A percentile compares a stretch with the other conserved stretches of the same genome.
Evolutionary conservation across 2,797 vertebrate genomes (phyloP).

Genomic region (Hydrolagus colliei): DNA sequence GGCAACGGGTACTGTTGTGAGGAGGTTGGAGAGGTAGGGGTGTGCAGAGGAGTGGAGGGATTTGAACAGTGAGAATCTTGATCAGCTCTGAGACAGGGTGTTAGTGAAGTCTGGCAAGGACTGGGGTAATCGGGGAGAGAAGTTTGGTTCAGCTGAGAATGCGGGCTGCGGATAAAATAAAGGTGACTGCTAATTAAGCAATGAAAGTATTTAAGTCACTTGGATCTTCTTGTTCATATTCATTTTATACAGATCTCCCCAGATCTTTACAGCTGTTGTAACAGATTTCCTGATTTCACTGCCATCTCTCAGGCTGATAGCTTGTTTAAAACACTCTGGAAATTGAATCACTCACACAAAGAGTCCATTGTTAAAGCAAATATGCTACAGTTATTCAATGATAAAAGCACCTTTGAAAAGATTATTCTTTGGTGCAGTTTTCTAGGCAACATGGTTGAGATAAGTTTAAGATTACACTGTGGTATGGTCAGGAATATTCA

Average conservation of each 20-base stretch:
- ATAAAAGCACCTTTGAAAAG: background rate
- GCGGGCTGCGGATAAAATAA: too few species aligned
- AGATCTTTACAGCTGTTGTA: background rate
- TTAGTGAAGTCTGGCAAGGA: too few species aligned
- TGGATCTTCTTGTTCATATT: too few species aligned
- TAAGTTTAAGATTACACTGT: conserved; percentile 1
- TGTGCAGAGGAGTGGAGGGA: too few species aligned
- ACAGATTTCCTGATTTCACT: conserved; percentile 8
- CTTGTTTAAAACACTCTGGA: background rate
- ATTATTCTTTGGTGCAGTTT: conserved; percentile 6
- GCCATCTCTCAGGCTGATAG: background rate
- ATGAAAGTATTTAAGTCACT: too few species aligned
- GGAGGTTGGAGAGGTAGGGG: too few species aligned
- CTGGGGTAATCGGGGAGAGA: too few species aligned
- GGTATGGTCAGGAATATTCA: background rate
- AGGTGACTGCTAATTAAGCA: too few species aligned
- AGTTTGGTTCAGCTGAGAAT: too few species aligned
- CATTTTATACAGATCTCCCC: background rate
- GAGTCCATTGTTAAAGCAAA: background rate
- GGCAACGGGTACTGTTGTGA: too few species aligned
- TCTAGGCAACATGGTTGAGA: background rate
- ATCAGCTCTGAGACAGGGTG: too few species aligned
- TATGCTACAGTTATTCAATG: background rate
- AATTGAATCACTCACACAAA: background rate
- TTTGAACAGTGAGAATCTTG: too few species aligned